Evolutionary conservation across 2,888 invertebrate species (phyloP), one percentile per base, ranked within the genome.

Genomic region (Germaria angustata): DNA sequence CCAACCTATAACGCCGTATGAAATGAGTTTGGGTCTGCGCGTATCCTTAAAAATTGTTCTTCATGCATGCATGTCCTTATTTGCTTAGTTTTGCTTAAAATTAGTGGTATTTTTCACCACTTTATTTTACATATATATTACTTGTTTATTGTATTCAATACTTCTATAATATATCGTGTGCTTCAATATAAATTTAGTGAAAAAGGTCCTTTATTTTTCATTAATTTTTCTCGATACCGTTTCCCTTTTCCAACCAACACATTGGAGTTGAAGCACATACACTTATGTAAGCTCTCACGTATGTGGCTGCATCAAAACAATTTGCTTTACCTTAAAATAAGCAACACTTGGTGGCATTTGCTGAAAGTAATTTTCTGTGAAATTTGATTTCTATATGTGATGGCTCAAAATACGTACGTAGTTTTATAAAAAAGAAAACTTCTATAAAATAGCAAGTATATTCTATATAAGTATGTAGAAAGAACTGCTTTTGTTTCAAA

Each of bases 321-420:
- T 78, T 82, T 75, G 65, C 17, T 65, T 63, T 51, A 5, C 32
- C 51, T 57, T 69, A 53, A 65, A 73, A 63, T 69, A 69, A 75
- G 75, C 75, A 75, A 82, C 78, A 82, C 75, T 79, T 82, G 75
- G 81, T 82, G 81, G 78, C 78, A 75, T 82, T 69, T 79, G 78
- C 79, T 82, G 75, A 82, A 78, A 75, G 78, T 82, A 82, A 79
- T 79, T 79, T 79, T 72, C 79, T 79, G 79, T 79, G 79, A 82
- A 82, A 82, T 82, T 82, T 82, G 78, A 81, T 81, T 81, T 78
- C 69, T 81, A 69, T 75, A 57, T 49, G 39, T 46, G 77, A 61
- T 78, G 34, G 34, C 44, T 49, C 36, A 13, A 24, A 7, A 46
- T 36, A 39, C 17, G 17, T 20, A 39, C 7, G 34, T 46, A 17